Conservation (phyloP, 2,113 vertebrate species). For the Labrus mixtus region DNA sequence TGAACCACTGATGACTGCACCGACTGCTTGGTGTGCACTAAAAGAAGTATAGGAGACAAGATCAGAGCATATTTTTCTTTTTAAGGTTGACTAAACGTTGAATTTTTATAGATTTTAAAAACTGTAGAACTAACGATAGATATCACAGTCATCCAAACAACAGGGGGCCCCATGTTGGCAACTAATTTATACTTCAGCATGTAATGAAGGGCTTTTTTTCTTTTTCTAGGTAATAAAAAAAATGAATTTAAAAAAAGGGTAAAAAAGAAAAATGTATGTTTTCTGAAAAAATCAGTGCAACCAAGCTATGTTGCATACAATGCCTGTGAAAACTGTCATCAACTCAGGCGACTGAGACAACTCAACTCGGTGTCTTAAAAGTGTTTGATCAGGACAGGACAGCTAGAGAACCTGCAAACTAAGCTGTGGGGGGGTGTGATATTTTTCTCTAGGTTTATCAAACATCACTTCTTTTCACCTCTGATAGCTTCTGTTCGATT, state of each 20-base stretch:
- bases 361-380: background rate
- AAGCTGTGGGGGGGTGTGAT: background rate
- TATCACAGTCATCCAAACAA: constrained; percentile 7
- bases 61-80: constrained; percentile 22
- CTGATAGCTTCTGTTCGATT: constrained; percentile 11
- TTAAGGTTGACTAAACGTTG: constrained; percentile 42
- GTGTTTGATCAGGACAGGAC: constrained; percentile 11
- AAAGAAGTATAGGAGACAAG: constrained; percentile 14
- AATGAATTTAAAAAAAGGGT: background rate
- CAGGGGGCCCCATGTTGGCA: constrained; percentile 12
- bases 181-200: constrained; percentile 37
- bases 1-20: constrained; percentile 21
- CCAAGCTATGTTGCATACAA: background rate
- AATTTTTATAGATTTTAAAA: constrained; percentile 69
- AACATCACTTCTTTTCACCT: background rate
- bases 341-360: background rate
- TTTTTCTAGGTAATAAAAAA: background rate
- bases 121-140: constrained; percentile 34
- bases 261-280: background rate
- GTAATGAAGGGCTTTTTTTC: constrained; percentile 33
- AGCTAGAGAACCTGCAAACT: constrained; percentile 3
- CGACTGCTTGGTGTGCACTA: constrained; percentile 11
- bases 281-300: constrained; percentile 22
- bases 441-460: background rate
- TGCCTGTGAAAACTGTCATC: background rate